phyloP scores from a whole-genome alignment of 2,888 invertebrate species.

The Eurois occulta region DNA sequence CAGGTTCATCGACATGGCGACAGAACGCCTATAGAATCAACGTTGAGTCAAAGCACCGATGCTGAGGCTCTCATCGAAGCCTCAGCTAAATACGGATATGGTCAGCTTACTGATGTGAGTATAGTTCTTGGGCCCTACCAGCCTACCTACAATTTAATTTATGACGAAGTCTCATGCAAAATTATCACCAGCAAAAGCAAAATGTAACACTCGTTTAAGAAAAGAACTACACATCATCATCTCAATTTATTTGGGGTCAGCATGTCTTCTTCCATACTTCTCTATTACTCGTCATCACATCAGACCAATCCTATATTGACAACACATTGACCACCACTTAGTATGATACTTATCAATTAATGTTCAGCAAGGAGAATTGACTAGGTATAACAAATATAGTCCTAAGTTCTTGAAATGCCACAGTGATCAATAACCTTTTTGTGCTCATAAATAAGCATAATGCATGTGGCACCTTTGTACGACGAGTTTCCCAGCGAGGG shows the following conservation, averaged over 20 bases:
- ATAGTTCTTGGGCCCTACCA: not conserved
- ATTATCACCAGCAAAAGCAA: not conserved
- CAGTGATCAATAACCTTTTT: too few relatives aligned
- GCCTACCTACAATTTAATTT: not conserved
- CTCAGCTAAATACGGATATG: slow-evolving; percentile 53
- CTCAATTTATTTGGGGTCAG: too few relatives aligned
- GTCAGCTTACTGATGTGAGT: slow-evolving; percentile 61
- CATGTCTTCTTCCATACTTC: too few relatives aligned
- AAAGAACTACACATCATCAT: too few relatives aligned
- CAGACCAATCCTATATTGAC: too few relatives aligned
- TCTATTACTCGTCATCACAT: too few relatives aligned
- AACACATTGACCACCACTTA: not conserved
- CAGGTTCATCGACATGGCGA: slow-evolving; percentile 58
- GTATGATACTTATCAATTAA: not conserved
- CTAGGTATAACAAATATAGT: not conserved
- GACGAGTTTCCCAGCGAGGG: too few relatives aligned
- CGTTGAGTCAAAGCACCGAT: slow-evolving; percentile 19
- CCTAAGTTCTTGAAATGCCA: too few relatives aligned
- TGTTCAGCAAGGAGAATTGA: not conserved
- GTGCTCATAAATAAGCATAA: too few relatives aligned
- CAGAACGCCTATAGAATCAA: slow-evolving; percentile 44
- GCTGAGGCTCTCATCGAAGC: not conserved
- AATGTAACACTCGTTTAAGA: not conserved
- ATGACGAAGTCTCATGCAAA: not conserved
- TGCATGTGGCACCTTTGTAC: too few relatives aligned